phyloP scores from a whole-genome alignment of 2,113 vertebrate genomes.

The Gavialis gangeticus region DNA sequence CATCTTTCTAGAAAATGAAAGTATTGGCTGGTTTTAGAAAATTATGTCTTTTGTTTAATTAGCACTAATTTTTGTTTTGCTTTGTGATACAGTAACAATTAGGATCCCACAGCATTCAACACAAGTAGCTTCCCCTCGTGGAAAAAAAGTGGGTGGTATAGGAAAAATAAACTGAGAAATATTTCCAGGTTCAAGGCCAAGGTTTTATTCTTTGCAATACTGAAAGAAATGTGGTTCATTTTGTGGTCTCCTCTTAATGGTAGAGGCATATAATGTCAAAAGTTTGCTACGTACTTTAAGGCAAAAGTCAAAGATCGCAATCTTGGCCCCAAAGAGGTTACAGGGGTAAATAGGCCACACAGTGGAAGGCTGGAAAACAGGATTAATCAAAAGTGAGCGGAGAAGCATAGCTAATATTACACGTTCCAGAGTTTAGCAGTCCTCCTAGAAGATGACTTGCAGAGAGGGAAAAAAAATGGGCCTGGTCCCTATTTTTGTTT shows the following conservation, averaged over 20 bases:
- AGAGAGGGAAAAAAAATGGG: background rate
- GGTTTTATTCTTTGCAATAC: slow-evolving; percentile 51
- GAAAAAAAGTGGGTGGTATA: slow-evolving; percentile 68
- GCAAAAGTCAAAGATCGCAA: background rate
- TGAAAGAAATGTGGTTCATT: slow-evolving; percentile 30
- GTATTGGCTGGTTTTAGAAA: slow-evolving; percentile 65
- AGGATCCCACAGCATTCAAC: slow-evolving; percentile 70
- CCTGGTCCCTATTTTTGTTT: background rate
- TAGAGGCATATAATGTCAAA: background rate
- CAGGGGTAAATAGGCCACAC: background rate
- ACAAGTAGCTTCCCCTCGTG: slow-evolving; percentile 61
- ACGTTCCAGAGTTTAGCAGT: background rate
- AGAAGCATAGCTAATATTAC: background rate
- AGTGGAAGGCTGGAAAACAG: background rate
- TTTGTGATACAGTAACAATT: slow-evolving; percentile 69
- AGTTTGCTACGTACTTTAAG: background rate
- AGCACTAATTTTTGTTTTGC: slow-evolving; percentile 36
- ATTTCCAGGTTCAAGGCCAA: slow-evolving; percentile 65
- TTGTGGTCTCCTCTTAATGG: background rate
- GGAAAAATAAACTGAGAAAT: slow-evolving; percentile 71
- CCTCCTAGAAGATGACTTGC: background rate
- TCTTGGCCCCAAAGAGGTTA: background rate
- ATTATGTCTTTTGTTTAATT: slow-evolving; percentile 61
- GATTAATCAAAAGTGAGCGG: background rate
- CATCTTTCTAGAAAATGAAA: slow-evolving; percentile 75